Evolutionary conservation across 2,888 invertebrate genomes (phyloP), one percentile per base, ranked within the genome.

Genomic region (Timandra comae): DNA sequence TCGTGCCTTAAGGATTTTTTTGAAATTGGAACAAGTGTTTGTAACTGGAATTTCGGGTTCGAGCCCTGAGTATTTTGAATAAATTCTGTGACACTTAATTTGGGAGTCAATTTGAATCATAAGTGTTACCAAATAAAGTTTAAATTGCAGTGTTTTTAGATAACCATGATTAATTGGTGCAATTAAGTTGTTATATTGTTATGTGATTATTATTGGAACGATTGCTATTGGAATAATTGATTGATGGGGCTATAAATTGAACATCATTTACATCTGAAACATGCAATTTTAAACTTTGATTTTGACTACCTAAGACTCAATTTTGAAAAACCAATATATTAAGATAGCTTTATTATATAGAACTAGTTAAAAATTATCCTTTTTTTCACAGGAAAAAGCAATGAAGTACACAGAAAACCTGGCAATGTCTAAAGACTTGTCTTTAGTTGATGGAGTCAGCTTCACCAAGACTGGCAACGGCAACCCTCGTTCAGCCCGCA

Each of bases 361-460:
- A n/a, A n/a, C n/a, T n/a, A n/a, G n/a, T n/a, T n/a, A n/a, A n/a
- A n/a, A n/a, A n/a, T n/a, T n/a, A n/a, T n/a, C n/a, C n/a, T n/a
- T n/a, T n/a, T n/a, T n/a, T 27, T 38, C 47, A 12, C 76, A 85
- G 85, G 85, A 84, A 64, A 85, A 84, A 47, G 82, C 84, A 12
- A 71, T 85, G 80, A 81, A 71, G 45, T 76, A 76, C 38, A 78
- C 84, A 3, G 85, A 85, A 43, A 85, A 84, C 46, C 46, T 85
- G 22, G 84, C 82, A 1, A 50, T 67, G n/a, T 71, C 84, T 0
- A 82, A 84, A 41, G 84, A 78, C 36, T 46, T 85, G 12, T 74
- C 61, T 13, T 43, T 84, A 0, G 59, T 71, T 3, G 85, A 85
- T 52, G 85, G 84, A 2, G 59, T 85, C n/a, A 64, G 67, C 22